Evolutionary conservation across 2,888 invertebrate genomes (phyloP).

Genomic region (Atherix ibis): DNA sequence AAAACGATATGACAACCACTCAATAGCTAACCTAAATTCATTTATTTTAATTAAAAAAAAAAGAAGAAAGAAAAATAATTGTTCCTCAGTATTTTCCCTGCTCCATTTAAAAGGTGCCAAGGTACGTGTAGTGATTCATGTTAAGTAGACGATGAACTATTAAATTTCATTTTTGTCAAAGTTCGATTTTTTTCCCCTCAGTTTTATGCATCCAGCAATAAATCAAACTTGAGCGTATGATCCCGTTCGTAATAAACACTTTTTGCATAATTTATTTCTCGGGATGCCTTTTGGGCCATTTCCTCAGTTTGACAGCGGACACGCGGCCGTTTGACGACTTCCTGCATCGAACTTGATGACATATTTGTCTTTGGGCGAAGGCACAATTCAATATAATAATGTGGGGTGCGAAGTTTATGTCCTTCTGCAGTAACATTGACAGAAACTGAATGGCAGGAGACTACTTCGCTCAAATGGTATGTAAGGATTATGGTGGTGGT

Average conservation of each 20-base stretch:
- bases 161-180: no score
- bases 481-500: constrained; percentile 27
- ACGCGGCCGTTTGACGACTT: constrained; percentile 43
- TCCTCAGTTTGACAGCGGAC: constrained; percentile 56
- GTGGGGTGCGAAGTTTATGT: constrained; percentile 14
- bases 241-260: constrained; percentile 67
- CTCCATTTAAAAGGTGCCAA: no score
- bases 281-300: constrained; percentile 37
- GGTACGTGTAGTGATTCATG: no score
- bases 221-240: constrained; percentile 41
- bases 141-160: no score
- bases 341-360: constrained; percentile 16
- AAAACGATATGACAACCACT: no score
- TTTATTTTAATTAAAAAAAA: no score
- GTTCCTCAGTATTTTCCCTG: no score
- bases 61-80: no score
- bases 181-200: no score
- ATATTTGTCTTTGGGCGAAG: constrained; percentile 19
- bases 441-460: constrained; percentile 29
- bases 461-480: constrained; percentile 28
- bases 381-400: constrained; percentile 31
- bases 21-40: no score
- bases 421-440: constrained; percentile 20
- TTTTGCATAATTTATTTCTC: constrained; percentile 69
- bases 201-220: constrained; percentile 2